These are phyloP conservation scores for Xiphorhynchus erythropygius DNA, from an alignment of 2,797 vertebrate species.

Conservation along the genomic window DNA sequence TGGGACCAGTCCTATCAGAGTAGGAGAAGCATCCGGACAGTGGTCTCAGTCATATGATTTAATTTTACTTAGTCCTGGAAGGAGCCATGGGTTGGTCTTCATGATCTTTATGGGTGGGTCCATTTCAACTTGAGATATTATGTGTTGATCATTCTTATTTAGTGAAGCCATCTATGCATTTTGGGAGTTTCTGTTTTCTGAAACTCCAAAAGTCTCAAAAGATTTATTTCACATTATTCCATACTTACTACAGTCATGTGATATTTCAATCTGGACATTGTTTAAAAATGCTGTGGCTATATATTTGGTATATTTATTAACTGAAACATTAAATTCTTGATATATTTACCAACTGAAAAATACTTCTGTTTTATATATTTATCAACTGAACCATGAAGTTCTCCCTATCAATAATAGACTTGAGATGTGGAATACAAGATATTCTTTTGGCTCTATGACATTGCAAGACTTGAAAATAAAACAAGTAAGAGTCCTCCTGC, in stretches of 20 bases:
- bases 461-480: background rate
- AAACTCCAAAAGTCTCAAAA: background rate
- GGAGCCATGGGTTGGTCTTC: background rate
- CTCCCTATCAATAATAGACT: background rate
- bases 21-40: fast-evolving
- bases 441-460: background rate
- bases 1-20: fast-evolving
- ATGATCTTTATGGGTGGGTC: background rate
- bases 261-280: background rate
- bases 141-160: background rate
- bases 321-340: background rate
- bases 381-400: background rate
- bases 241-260: background rate
- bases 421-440: background rate
- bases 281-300: background rate
- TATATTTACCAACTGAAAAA: background rate
- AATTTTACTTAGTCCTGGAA: background rate
- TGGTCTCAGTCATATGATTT: fast-evolving
- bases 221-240: background rate
- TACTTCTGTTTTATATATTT: background rate
- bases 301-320: background rate
- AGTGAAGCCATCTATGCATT: background rate
- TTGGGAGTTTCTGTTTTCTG: background rate
- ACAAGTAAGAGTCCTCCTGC: background rate
- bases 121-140: background rate